Percentiles rank a stretch among this genome's conserved stretches.
phyloP scores from a whole-genome alignment of 2,113 vertebrate genomes.

The Microtus richardsoni region DNA sequence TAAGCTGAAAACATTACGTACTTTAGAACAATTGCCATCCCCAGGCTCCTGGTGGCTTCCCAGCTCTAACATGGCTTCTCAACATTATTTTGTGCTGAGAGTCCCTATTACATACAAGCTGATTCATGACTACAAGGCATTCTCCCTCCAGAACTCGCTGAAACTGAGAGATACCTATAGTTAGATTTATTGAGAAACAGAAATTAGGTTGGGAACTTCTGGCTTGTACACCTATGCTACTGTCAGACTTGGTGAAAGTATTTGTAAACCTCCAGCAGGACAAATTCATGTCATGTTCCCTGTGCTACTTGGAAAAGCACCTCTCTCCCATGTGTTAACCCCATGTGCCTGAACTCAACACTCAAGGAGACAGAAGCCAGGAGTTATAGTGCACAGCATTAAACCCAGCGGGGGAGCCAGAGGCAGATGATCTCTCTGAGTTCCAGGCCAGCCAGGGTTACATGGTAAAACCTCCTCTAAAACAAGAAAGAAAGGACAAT shows the following conservation, averaged over 20 bases:
- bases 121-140: neutral
- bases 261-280: slow-evolving; percentile 18
- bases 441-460: neutral
- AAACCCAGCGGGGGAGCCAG: neutral
- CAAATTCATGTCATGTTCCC: neutral
- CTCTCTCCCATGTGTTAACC: neutral
- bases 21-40: neutral
- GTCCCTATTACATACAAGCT: neutral
- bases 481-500: slow-evolving; percentile 23
- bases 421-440: neutral
- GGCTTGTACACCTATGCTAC: neutral
- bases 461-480: neutral
- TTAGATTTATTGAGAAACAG: neutral
- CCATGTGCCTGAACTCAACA: neutral
- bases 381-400: neutral
- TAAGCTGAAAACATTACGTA: neutral
- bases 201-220: neutral
- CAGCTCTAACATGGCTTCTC: neutral
- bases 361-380: neutral
- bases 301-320: neutral
- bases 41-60: neutral
- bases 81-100: slow-evolving; percentile 30
- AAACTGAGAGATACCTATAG: neutral
- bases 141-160: neutral
- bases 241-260: neutral